Conservation (phyloP, 2,113 vertebrate species). For the Periophthalmus modestus region DNA sequence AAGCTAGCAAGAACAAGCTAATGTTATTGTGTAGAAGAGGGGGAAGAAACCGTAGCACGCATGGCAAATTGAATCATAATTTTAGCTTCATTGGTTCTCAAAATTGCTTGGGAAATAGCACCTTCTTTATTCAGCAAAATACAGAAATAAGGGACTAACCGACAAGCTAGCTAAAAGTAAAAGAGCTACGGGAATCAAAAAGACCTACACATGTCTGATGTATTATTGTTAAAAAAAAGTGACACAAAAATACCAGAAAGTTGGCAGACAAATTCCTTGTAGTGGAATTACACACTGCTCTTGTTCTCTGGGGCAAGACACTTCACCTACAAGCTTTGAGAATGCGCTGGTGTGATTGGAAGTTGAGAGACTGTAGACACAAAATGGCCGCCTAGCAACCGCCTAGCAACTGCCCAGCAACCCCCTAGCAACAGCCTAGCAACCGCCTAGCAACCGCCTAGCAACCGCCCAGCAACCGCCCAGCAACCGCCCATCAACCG, state of each 20-base stretch:
- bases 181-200: too few species aligned
- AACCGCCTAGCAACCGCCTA: too few species aligned
- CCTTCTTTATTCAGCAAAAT: background rate
- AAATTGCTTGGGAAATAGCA: background rate
- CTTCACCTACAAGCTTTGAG: background rate
- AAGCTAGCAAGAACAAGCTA: background rate
- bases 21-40: background rate
- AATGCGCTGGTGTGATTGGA: background rate
- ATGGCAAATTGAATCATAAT: background rate
- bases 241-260: too few species aligned
- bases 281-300: background rate
- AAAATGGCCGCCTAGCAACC: too few species aligned
- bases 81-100: background rate
- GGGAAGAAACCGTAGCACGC: background rate
- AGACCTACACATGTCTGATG: too few species aligned
- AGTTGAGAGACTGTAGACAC: background rate
- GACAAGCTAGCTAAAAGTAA: too few species aligned
- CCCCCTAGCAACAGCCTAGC: too few species aligned
- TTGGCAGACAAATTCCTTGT: background rate
- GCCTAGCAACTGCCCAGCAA: too few species aligned
- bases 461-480: too few species aligned
- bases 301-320: background rate
- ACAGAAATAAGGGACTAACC: too few species aligned
- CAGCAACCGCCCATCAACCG: too few species aligned
- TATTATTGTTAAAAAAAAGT: too few species aligned